Conservation (phyloP, 2,113 vertebrate genomes). For the Abramis brama region DNA sequence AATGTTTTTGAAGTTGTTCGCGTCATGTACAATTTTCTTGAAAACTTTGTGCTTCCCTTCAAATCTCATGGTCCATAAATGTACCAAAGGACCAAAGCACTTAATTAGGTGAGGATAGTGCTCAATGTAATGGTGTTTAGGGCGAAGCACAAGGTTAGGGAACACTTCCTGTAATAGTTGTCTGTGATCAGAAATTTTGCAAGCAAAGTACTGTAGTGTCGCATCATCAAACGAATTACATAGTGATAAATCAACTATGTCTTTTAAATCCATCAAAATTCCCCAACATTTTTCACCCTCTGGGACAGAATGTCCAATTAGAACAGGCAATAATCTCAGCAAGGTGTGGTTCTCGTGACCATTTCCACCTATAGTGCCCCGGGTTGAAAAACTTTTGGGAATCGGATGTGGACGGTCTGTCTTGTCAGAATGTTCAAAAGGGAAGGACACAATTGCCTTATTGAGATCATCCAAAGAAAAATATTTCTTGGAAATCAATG, state of each 20-base stretch:
- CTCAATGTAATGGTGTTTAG: conserved; percentile 32
- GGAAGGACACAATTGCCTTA: conserved; percentile 37
- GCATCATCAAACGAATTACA: no score
- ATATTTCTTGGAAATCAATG: no score
- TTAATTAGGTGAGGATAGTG: conserved; percentile 20
- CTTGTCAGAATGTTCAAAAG: conserved; percentile 51
- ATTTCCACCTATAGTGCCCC: conserved; percentile 53
- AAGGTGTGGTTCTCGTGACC: conserved; percentile 54
- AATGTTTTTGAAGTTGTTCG: conserved; percentile 44
- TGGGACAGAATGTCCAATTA: conserved; percentile 48
- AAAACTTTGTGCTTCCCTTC: conserved; percentile 54
- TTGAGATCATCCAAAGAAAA: conserved; percentile 40
- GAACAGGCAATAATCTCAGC: conserved; percentile 51
- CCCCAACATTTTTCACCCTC: conserved; percentile 37
- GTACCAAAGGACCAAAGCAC: conserved; percentile 49
- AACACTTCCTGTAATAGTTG: no score
- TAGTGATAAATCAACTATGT: no score
- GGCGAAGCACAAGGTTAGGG: no score
- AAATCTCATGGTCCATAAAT: conserved; percentile 57
- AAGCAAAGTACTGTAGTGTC: no score
- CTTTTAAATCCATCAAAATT: no score
- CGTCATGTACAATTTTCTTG: conserved; percentile 46
- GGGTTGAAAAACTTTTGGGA: conserved; percentile 38
- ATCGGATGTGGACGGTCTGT: conserved; percentile 50
- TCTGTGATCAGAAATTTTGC: no score